Conservation (phyloP, 2,888 invertebrate species). For the Cheilosia soror region DNA sequence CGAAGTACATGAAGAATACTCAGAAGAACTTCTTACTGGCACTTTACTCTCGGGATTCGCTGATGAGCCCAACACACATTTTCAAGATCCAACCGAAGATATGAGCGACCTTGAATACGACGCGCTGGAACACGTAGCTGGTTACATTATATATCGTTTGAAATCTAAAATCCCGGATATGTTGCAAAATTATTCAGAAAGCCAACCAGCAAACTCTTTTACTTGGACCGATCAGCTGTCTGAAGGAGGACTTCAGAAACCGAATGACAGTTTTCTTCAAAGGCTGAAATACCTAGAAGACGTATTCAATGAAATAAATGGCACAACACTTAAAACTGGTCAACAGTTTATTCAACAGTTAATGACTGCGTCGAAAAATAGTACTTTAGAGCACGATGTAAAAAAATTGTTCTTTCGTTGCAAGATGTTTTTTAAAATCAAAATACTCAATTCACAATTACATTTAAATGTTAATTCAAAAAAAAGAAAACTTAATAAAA, state of each 20-base stretch:
- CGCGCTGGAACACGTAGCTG: too few species aligned
- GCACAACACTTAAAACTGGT: background rate
- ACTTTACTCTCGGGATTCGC: too few species aligned
- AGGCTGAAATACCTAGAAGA: background rate
- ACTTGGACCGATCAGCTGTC: background rate
- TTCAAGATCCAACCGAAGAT: too few species aligned
- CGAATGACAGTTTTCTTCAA: background rate
- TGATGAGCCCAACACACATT: too few species aligned
- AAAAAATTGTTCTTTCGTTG: constrained; percentile 5
- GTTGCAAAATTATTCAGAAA: too few species aligned
- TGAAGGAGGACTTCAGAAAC: constrained; percentile 1
- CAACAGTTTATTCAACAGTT: constrained; percentile 1
- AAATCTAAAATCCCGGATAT: too few species aligned
- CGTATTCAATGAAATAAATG: constrained; percentile 1
- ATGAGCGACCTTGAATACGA: too few species aligned
- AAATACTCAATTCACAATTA: background rate
- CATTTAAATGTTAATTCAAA: background rate
- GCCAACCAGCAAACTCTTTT: background rate
- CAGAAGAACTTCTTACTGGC: too few species aligned
- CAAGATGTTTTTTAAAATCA: background rate
- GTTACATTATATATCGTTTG: too few species aligned
- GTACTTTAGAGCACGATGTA: background rate
- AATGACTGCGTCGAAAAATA: background rate
- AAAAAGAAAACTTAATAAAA: constrained; percentile 66
- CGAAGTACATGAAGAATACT: too few species aligned